Evolutionary conservation across 1,140 invertebrate genomes (phyloP), one percentile per base, ranked within the genome.

Genomic region (Drosophila seguyi): DNA sequence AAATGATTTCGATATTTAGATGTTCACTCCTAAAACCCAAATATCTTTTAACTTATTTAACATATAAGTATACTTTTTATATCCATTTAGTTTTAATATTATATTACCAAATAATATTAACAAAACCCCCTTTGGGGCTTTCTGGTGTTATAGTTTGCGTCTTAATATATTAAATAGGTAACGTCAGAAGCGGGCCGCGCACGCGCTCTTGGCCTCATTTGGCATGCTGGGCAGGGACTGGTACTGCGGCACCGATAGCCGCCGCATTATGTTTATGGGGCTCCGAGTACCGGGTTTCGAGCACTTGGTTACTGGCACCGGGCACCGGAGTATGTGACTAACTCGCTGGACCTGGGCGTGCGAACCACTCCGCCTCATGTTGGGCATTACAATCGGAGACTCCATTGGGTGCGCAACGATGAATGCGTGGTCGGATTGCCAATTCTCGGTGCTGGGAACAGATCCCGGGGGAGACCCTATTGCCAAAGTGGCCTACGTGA

Each of bases 121-220:
- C 1, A 29, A 42, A 27, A 27, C 1, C 34, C 34, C 39, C 39
- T 25, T 7, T 29, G 4, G 10, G 68, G 20, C 53, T 66, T 42
- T 76, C 27, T 50, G 10, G 73, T 42, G 74, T 59, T 59, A 59
- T 36, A 4, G 5, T 14, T 10, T 13, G 7, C 20, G 22, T 6
- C 31, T 48, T 36, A 41, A 57, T 68, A 52, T 27, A 18, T 34
- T 20, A 53, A 67, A 44, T 79, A 22, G 25, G 11, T n/a, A 68
- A 68, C 78, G 57, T 77, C 67, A 74, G 56, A 81, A 73, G 55
- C 62, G 60, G 42, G 44, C 71, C 38, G 67, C 80, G 83, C 84
- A 87, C 84, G 84, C 84, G 83, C 45, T 80, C 36, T 62, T n/a
- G 6, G 16, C 31, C 77, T 83, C 50, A 87, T 83, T 80, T 58